Base-by-base conservation (phyloP, 2,113 vertebrate species). In the Heteronetta atricapilla region DNA sequence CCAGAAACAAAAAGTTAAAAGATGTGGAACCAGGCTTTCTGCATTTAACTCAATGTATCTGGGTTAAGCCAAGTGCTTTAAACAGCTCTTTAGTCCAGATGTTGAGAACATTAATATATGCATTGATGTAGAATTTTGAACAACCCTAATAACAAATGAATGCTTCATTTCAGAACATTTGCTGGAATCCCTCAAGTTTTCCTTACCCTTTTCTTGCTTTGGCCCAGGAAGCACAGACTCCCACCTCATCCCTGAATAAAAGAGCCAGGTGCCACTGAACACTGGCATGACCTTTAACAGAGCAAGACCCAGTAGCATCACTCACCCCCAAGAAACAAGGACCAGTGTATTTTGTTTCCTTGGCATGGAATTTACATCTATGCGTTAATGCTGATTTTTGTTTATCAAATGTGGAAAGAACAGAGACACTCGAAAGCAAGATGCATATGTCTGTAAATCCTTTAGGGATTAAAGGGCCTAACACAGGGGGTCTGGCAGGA, bases 381-480 rank as follows among this genome's bases (percentile, higher is more conserved):
- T 53, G 58, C 46, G 55, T 18, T 56, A 90, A 90, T 44, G 3
- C 42, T 48, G 33, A 25, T 48, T 68, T 86, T 83, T 80, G 19
- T 77, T 87, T 59, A 46, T 83, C 46, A 74, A 70, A 67, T 62
- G 40, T 40, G 31, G 64, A 79, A 96, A 90, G 36, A 92, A 58
- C 10, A 79, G 50, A 85, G 85, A 58, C 72, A 74, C 38, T 79
- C 21, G 42, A 66, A 91, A 88, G 10, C 34, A 75, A 36, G 62
- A 76, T 76, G 87, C 38, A 76, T 40, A 29, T 55, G 31, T 33
- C 66, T 87, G n/a, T 69, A 78, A 38, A 56, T 87, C 85, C 68
- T 92, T 83, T 52, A 60, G 74, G 75, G 52, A 90, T 88, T 91
- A 85, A 36, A 88, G n/a, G 31, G 16, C 11, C 79, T 90, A 63